Base-by-base conservation (phyloP, 2,888 invertebrate genomes). In the Watsonalla binaria region DNA sequence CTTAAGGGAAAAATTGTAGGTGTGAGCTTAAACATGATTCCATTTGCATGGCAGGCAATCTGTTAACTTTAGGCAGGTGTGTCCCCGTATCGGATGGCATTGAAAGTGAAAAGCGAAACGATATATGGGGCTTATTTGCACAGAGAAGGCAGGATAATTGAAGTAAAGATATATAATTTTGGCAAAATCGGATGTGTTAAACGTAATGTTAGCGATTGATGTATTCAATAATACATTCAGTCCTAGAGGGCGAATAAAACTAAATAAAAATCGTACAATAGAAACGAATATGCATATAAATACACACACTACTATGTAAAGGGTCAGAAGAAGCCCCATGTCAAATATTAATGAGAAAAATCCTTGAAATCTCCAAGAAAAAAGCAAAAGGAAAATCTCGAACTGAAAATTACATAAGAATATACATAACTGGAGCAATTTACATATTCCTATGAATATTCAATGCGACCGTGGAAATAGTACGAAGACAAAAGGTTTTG, bases 111-210 rank as follows among this genome's bases (percentile, higher is more conserved):
- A 77, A 80, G 79, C 76, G 78, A 74, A 76, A 71, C 77, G 75
- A 76, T 78, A 78, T 81, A 73, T 80, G 82, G 75, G 84, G 80
- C 84, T 80, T 85, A 82, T 84, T 85, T 82, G 77, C 77, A 78
- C 70, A 76, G 76, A 74, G 63, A 76, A 80, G 83, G 83, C 80
- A 79, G 74, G 79, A 84, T 86, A 86, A 88, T 86, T 88, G 84
- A 86, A 88, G 81, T 78, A 80, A 82, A 83, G 83, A 86, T 87
- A 86, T 84, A 88, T 86, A 79, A 74, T 78, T 80, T 81, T 24
- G 24, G 24, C 24, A 24, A 2, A 24, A 24, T 78, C 80, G 77
- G 78, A 83, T 82, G 77, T 82, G 72, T 75, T 75, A 76, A 76
- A 42, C 42, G 9, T 42, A 42, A 11, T n/a, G n/a, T n/a, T n/a